Evolutionary conservation across 2,888 invertebrate genomes (phyloP).

Genomic region (Steinernema hermaphroditum): DNA sequence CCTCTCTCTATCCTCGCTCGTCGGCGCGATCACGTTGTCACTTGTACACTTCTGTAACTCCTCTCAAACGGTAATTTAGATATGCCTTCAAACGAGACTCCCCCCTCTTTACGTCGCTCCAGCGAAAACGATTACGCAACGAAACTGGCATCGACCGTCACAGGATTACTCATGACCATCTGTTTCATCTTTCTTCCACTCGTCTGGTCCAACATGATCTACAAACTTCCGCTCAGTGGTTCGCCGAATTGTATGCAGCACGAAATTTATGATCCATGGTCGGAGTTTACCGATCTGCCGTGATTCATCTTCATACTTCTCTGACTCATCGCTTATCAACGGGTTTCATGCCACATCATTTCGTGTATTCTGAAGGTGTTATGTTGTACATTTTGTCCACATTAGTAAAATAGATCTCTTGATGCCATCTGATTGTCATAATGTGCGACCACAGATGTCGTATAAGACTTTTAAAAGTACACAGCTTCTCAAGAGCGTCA

Average conservation of each 20-base stretch:
- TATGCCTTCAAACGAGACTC: not conserved
- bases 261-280: slow-evolving; percentile 15
- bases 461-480: not conserved
- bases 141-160: slow-evolving; percentile 4
- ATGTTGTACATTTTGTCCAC: slow-evolving; percentile 2
- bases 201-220: slow-evolving; percentile 31
- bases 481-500: not conserved
- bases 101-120: not conserved
- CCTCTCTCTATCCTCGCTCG: not conserved
- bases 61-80: not conserved
- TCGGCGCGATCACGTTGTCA: not conserved
- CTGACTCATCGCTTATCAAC: slow-evolving; percentile 26
- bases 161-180: slow-evolving; percentile 28
- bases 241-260: not conserved
- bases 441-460: not conserved
- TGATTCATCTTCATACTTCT: not conserved
- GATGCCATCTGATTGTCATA: not conserved
- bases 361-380: not conserved
- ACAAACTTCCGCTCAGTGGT: slow-evolving; percentile 9
- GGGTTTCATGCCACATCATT: not conserved
- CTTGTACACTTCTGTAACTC: not conserved
- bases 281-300: slow-evolving; percentile 17
- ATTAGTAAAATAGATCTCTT: slow-evolving; percentile 26
- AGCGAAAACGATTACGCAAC: slow-evolving; percentile 19
- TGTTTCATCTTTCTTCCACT: slow-evolving; percentile 29